Percentiles rank a stretch among this genome's conserved stretches.
Evolutionary conservation across 1,140 invertebrate genomes (phyloP).

Genomic region (Acromyrmex charruanus): DNA sequence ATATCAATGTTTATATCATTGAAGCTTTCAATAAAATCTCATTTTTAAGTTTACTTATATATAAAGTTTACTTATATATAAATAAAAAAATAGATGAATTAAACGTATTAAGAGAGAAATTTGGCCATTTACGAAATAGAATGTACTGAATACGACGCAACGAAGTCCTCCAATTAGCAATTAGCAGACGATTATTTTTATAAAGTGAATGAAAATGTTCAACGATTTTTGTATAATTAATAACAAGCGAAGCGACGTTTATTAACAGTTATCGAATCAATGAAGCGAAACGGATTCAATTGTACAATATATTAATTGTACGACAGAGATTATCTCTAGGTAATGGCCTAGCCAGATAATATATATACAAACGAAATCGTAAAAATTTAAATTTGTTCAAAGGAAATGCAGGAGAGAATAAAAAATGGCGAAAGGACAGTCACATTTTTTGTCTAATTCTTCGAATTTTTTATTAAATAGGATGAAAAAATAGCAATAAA

Average conservation of each 20-base stretch:
- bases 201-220: slow-evolving; percentile 39
- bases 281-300: slow-evolving; percentile 4
- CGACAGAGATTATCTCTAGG: not conserved
- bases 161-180: slow-evolving; percentile 48
- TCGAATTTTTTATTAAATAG: slow-evolving; percentile 22
- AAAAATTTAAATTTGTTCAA: not conserved
- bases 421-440: not conserved
- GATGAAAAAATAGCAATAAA: not conserved
- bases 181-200: slow-evolving; percentile 70
- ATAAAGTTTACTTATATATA: slow-evolving; percentile 10
- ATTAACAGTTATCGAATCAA: slow-evolving; percentile 35
- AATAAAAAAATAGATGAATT: not conserved
- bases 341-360: slow-evolving; percentile 39
- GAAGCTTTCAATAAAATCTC: slow-evolving; percentile 28
- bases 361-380: not conserved
- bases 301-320: slow-evolving; percentile 1
- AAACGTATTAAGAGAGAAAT: not conserved
- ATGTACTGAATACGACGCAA: slow-evolving; percentile 36
- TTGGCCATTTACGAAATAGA: slow-evolving; percentile 9
- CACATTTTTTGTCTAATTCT: not conserved
- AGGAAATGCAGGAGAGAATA: not conserved
- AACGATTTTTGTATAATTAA: slow-evolving; percentile 45
- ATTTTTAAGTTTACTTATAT: slow-evolving; percentile 23
- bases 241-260: slow-evolving; percentile 32
- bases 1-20: not conserved